phyloP scores from a whole-genome alignment of 30 jellyfish, hydroid and myxozoan genomes.

The Pelagia noctiluca region DNA sequence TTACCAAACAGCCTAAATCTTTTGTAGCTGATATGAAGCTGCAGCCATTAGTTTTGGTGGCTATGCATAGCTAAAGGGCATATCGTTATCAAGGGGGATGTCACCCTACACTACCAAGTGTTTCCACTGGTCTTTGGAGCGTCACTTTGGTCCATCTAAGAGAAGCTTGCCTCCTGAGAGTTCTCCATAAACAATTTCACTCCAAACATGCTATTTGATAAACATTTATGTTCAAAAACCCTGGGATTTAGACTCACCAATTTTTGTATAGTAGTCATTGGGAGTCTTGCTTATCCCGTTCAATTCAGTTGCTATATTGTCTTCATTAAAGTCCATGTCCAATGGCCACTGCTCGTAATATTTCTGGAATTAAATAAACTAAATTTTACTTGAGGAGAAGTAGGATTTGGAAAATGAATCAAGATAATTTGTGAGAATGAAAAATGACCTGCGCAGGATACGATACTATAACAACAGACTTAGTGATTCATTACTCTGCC shows the following conservation, averaged over 20 bases:
- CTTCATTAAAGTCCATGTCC: neutral
- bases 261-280: slow-evolving; percentile 21
- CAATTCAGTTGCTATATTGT: neutral
- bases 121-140: too few relatives aligned
- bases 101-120: too few relatives aligned
- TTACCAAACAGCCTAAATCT: neutral
- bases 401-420: neutral
- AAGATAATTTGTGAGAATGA: too few relatives aligned
- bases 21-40: neutral
- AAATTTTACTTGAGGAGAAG: neutral
- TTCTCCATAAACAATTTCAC: too few relatives aligned
- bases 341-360: slow-evolving; percentile 70
- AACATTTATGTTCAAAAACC: too few relatives aligned
- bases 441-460: too few relatives aligned
- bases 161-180: too few relatives aligned
- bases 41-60: too few relatives aligned
- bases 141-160: too few relatives aligned
- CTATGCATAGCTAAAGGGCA: neutral
- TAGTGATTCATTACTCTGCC: too few relatives aligned
- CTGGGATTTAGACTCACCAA: slow-evolving; percentile 58
- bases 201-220: too few relatives aligned
- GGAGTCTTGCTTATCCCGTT: slow-evolving; percentile 35
- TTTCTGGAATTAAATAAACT: slow-evolving; percentile 8
- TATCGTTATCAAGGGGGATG: neutral
- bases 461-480: too few relatives aligned